These are phyloP conservation scores for Drosophila trichaetosa DNA, from an alignment of 2,888 invertebrate genomes.

Conservation along the genomic window DNA sequence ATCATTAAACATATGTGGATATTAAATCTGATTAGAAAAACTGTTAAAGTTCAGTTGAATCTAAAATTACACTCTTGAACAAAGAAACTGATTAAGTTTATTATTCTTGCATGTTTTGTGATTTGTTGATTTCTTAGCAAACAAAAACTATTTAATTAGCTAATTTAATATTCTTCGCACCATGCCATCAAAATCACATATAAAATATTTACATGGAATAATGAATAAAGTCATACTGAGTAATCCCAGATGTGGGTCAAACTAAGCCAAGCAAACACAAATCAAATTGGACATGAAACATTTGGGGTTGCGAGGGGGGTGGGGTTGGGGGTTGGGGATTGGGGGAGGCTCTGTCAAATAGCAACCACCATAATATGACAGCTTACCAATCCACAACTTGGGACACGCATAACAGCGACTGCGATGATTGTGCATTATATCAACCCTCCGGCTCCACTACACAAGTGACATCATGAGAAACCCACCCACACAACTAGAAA, in stretches of 20 bases:
- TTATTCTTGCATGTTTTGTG: neutral
- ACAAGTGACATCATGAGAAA: constrained; percentile 67
- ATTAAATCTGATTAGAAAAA: neutral
- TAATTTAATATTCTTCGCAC: neutral
- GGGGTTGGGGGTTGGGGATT: too few species aligned
- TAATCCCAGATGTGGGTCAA: constrained; percentile 61
- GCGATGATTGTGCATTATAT: constrained; percentile 70
- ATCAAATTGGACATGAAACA: constrained; percentile 52
- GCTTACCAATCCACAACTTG: constrained; percentile 38
- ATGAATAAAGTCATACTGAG: constrained; percentile 1
- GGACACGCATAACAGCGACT: constrained; percentile 52
- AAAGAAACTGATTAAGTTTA: neutral
- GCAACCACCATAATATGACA: constrained; percentile 45
- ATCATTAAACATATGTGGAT: neutral
- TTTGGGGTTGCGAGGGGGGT: neutral
- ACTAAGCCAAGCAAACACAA: constrained; percentile 40
- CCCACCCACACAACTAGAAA: constrained; percentile 57
- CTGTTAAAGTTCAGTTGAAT: neutral
- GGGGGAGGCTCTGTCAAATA: neutral
- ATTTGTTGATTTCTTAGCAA: constrained; percentile 1
- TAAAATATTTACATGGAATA: constrained; percentile 1
- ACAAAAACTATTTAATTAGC: neutral
- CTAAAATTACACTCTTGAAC: neutral
- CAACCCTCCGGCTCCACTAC: constrained; percentile 60
- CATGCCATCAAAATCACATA: neutral